Conservation (phyloP, 2,113 vertebrate species). For the Gnathonemus longibarbis region DNA sequence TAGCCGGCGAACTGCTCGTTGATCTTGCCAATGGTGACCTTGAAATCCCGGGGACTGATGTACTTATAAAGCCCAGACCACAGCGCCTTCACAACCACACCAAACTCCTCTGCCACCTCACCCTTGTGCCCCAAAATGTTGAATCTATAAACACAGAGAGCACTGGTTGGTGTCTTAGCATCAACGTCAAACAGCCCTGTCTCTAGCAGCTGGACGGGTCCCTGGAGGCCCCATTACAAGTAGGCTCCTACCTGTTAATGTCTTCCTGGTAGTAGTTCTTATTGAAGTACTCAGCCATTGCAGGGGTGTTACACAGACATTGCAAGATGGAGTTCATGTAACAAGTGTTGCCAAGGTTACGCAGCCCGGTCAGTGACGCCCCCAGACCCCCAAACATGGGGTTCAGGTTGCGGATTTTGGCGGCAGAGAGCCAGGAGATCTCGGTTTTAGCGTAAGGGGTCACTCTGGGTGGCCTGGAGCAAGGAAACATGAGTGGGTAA, state of each 20-base stretch:
- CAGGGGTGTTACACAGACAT: constrained; percentile 87
- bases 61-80: constrained; percentile 90
- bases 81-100: constrained; percentile 90
- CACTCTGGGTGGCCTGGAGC: constrained; percentile 45
- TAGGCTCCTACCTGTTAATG: constrained; percentile 80
- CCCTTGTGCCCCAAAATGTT: constrained; percentile 95
- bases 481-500: neutral
- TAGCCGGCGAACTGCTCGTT: constrained; percentile 89
- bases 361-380: constrained; percentile 74
- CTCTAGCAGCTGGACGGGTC: neutral
- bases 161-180: neutral
- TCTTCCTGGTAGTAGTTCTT: constrained; percentile 82
- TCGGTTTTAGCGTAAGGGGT: constrained; percentile 73
- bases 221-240: constrained; percentile 27
- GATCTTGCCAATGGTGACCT: constrained; percentile 92
- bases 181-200: neutral
- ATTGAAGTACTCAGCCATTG: constrained; percentile 89
- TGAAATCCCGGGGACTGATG: constrained; percentile 92
- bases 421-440: constrained; percentile 79
- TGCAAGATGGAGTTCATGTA: constrained; percentile 85
- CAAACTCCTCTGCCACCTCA: constrained; percentile 96
- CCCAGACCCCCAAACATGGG: constrained; percentile 89
- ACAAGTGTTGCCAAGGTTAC: constrained; percentile 80
- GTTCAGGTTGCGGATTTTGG: constrained; percentile 88
- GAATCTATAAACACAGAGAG: constrained; percentile 53